These are phyloP conservation scores for Leucophenga maculata DNA, from an alignment of 2,888 invertebrate genomes.

Conservation along the genomic window DNA sequence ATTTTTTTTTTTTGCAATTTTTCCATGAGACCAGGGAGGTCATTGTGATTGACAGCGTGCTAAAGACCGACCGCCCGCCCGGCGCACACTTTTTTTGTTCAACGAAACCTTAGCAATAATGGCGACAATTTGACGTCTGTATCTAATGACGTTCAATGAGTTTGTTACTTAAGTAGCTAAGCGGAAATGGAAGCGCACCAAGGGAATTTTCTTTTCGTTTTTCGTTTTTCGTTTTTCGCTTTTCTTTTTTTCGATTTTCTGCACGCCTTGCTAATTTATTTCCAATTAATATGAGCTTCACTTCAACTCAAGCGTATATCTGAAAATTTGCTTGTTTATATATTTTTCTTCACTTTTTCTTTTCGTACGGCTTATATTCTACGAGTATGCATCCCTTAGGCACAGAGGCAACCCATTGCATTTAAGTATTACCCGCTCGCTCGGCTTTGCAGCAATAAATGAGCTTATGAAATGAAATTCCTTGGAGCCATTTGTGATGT, in stretches of 20 bases:
- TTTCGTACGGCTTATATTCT: no score
- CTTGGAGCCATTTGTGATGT: slow-evolving; percentile 9
- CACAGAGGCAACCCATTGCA: no score
- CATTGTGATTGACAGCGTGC: background rate
- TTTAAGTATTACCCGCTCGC: no score
- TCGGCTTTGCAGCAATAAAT: background rate
- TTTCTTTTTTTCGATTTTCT: background rate
- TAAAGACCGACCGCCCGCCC: no score
- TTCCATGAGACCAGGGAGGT: background rate
- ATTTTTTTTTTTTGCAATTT: no score
- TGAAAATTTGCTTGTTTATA: no score
- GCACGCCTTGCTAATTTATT: background rate
- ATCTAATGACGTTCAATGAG: no score
- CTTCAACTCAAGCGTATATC: no score
- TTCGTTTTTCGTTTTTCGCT: background rate
- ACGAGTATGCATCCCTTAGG: no score
- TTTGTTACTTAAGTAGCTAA: background rate
- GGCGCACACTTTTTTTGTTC: no score
- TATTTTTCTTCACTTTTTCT: no score
- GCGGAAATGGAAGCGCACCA: background rate
- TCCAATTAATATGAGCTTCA: background rate
- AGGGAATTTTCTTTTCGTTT: background rate
- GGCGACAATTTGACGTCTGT: background rate
- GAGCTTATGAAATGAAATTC: slow-evolving; percentile 12
- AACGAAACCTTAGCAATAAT: background rate